Evolutionary conservation across 1,140 invertebrate genomes (phyloP).

Genomic region (Drosophila eugracilis): DNA sequence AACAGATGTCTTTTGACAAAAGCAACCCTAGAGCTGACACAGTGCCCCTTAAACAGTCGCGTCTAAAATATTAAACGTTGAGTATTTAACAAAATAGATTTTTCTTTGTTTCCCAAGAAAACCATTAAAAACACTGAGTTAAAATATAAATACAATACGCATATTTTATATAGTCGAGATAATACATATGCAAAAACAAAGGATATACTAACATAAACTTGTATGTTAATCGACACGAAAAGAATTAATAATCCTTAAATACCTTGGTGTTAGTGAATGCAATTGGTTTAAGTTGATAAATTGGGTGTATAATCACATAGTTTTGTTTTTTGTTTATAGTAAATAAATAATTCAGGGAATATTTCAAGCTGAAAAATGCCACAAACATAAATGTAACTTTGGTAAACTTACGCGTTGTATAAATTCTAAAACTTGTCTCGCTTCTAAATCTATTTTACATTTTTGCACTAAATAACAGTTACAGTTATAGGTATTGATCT

Average conservation of each 20-base stretch:
- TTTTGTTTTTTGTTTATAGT: too few relatives aligned
- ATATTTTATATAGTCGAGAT: conserved; percentile 68
- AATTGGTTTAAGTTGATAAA: conserved; percentile 54
- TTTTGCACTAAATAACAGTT: conserved; percentile 72
- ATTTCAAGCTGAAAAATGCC: conserved; percentile 62
- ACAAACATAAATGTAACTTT: conserved; percentile 74
- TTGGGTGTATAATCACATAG: conserved; percentile 72
- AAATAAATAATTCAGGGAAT: conserved; percentile 65
- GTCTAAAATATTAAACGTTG: not conserved
- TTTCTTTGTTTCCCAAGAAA: not conserved
- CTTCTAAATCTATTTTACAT: conserved; percentile 53
- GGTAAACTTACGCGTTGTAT: conserved; percentile 77
- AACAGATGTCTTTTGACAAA: conserved; percentile 14
- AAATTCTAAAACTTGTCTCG: conserved; percentile 67
- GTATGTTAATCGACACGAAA: conserved; percentile 38
- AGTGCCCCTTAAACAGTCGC: not conserved
- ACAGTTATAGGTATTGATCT: conserved; percentile 63
- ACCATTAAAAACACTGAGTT: conserved; percentile 30
- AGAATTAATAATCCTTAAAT: conserved; percentile 58
- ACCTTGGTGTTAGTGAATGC: conserved; percentile 65
- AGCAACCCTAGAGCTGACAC: conserved; percentile 1
- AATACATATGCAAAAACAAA: conserved; percentile 74
- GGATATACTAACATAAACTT: conserved; percentile 59
- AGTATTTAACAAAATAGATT: not conserved
- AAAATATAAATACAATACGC: conserved; percentile 50